A percentile compares a stretch with the other conserved stretches of the same genome.
phyloP scores from a whole-genome alignment of 1,140 invertebrate species.

The Lepeophtheirus salmonis region DNA sequence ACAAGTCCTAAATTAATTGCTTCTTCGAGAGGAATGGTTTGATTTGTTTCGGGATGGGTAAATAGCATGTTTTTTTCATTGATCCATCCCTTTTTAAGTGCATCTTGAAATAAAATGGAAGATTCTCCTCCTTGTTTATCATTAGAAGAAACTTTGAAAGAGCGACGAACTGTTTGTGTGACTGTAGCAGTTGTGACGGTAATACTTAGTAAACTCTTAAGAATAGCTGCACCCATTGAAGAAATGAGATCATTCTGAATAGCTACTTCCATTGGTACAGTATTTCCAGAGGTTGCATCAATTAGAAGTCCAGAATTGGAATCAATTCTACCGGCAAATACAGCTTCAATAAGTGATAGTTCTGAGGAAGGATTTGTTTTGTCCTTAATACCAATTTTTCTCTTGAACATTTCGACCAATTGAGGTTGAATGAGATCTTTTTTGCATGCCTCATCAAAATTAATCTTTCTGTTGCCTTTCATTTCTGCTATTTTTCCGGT shows the following conservation, averaged over 20 bases:
- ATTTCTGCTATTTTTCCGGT: conserved; percentile 51
- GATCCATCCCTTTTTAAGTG: conserved; percentile 52
- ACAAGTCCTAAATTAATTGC: conserved; percentile 40
- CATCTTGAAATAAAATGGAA: conserved; percentile 52
- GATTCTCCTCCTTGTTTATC: conserved; percentile 36
- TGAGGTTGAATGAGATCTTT: conserved; percentile 42
- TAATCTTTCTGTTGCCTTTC: conserved; percentile 48
- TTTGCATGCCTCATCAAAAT: conserved; percentile 36
- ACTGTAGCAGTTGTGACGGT: conserved; percentile 63
- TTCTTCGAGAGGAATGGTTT: conserved; percentile 54
- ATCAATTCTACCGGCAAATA: conserved; percentile 58
- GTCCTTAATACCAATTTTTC: conserved; percentile 51
- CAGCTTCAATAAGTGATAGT: conserved; percentile 60
- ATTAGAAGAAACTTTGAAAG: conserved; percentile 47
- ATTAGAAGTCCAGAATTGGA: conserved; percentile 63
- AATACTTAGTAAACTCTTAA: conserved; percentile 61
- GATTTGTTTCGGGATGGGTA: conserved; percentile 50
- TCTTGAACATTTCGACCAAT: conserved; percentile 61
- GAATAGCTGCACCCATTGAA: conserved; percentile 56
- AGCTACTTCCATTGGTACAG: conserved; percentile 61
- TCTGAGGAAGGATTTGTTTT: conserved; percentile 41
- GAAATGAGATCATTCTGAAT: conserved; percentile 63
- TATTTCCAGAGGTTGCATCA: conserved; percentile 50
- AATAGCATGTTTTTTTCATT: conserved; percentile 56
- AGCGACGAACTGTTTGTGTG: conserved; percentile 55